phyloP scores from a whole-genome alignment of 37 sponge, comb jelly and placozoan genomes.

The Halichondria panicea region DNA sequence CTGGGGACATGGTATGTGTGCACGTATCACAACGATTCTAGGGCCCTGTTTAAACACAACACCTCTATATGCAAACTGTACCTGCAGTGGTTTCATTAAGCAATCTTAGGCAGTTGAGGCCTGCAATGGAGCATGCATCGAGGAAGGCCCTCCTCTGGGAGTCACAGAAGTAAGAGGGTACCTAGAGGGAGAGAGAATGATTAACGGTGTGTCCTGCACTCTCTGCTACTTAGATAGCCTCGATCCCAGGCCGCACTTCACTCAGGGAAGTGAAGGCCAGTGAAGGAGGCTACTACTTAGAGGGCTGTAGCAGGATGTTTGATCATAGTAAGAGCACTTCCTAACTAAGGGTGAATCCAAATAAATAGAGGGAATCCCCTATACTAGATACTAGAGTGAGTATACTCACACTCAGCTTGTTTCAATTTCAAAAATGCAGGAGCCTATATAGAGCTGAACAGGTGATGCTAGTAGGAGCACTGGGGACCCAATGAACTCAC shows the following conservation, averaged over 20 bases:
- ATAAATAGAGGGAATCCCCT: no score
- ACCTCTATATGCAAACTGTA: conserved; percentile 1
- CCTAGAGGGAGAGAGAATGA: conserved; percentile 49
- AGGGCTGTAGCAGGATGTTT: no score
- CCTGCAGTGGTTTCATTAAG: conserved; percentile 96
- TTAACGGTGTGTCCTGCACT: no score
- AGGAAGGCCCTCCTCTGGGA: conserved; percentile 91
- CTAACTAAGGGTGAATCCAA: no score
- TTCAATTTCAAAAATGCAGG: not conserved
- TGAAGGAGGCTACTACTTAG: no score
- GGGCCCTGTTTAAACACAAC: not conserved
- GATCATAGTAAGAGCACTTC: no score
- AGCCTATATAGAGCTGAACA: not conserved
- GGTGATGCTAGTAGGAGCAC: not conserved
- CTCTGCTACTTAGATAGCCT: no score
- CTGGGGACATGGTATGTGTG: no score
- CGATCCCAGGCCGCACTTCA: no score
- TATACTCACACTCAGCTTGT: not conserved
- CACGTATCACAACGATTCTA: no score
- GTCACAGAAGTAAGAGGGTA: conserved; percentile 92
- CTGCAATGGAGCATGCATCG: conserved; percentile 81
- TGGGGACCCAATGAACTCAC: conserved; percentile 51
- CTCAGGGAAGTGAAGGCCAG: no score
- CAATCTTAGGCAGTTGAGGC: conserved; percentile 89
- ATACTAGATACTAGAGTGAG: not conserved